A percentile compares a stretch with the other conserved stretches of the same genome.
These are phyloP conservation scores for Mus pahari DNA, from an alignment of 2,113 vertebrate species.

Conservation along the genomic window DNA sequence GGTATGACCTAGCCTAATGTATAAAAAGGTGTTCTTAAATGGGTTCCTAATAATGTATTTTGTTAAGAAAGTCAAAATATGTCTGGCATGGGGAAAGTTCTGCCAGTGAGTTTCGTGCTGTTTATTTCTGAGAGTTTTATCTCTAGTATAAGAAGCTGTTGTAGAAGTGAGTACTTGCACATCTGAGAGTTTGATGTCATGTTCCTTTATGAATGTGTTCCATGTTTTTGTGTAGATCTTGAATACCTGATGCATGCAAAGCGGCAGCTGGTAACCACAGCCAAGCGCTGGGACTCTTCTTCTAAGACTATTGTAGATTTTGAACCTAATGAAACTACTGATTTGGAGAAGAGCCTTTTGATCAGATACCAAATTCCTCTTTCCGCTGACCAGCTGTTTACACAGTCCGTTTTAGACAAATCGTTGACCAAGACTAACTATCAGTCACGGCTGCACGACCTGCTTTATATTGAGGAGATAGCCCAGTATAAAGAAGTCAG, in stretches of 20 bases:
- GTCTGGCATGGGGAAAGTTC: constrained; percentile 16
- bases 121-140: constrained; percentile 53
- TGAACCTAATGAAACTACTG: constrained; percentile 96
- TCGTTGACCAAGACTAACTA: constrained; percentile 97
- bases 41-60: constrained; percentile 39
- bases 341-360: constrained; percentile 97
- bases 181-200: constrained; percentile 55
- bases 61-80: constrained; percentile 43
- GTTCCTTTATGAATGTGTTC: constrained; percentile 64
- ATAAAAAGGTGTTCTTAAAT: neutral
- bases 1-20: neutral
- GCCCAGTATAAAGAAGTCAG: constrained; percentile 99
- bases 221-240: constrained; percentile 89
- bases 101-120: constrained; percentile 3
- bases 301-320: constrained; percentile 98
- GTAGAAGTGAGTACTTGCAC: neutral
- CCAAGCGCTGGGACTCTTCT: constrained; percentile 97
- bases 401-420: constrained; percentile 98
- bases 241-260: constrained; percentile 97
- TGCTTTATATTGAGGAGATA: constrained; percentile 99
- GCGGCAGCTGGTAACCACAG: constrained; percentile 96
- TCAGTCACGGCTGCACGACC: constrained; percentile 96
- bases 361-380: constrained; percentile 98
- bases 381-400: constrained; percentile 99
- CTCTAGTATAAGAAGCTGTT: constrained; percentile 29